phyloP scores from a whole-genome alignment of 2,797 vertebrate species.

The Pseudochirops corinnae region DNA sequence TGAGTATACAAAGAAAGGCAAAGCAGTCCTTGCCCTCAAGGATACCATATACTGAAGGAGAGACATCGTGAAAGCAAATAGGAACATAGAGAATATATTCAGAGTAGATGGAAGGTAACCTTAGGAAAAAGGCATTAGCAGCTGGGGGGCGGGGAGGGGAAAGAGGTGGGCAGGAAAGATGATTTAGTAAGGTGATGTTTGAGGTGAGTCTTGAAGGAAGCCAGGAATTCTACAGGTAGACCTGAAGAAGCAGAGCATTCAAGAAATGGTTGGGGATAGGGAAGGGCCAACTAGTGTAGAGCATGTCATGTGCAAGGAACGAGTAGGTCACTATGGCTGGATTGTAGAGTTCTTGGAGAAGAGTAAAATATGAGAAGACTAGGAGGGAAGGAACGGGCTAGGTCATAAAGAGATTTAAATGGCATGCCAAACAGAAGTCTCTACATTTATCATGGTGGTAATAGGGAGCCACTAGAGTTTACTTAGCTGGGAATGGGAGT shows the following conservation, averaged over 20 bases:
- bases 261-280: fast-evolving
- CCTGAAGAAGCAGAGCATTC: not conserved
- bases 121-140: not conserved
- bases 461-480: not conserved
- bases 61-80: not conserved
- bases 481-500: not conserved
- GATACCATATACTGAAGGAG: not conserved
- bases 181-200: not conserved
- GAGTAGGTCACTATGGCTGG: not conserved
- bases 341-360: not conserved
- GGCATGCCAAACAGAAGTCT: not conserved
- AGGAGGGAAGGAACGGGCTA: not conserved
- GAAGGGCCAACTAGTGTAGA: not conserved
- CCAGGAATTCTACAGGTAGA: not conserved
- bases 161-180: not conserved
- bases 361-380: too few species aligned
- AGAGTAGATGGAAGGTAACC: not conserved
- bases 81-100: not conserved
- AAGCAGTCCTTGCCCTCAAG: not conserved
- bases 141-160: fast-evolving
- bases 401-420: too few species aligned
- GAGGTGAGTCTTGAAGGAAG: not conserved
- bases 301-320: not conserved
- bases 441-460: not conserved
- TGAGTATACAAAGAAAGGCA: not conserved